Conservation (phyloP, 2,888 invertebrate genomes). For the Agapostemon virescens region DNA sequence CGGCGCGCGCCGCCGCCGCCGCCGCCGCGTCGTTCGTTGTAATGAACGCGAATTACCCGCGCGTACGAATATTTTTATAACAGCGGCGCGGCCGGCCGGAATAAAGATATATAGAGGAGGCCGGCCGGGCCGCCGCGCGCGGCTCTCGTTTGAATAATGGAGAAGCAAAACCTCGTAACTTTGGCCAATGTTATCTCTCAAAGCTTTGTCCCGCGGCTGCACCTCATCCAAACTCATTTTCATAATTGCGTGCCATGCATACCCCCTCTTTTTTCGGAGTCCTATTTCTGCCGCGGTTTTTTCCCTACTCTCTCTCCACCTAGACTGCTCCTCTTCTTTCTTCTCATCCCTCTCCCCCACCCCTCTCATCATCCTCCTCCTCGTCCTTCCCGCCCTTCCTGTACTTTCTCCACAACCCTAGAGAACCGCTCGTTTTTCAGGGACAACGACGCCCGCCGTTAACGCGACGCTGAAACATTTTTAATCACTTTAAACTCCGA, state of each 20-base stretch:
- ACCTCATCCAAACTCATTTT: slow-evolving; percentile 68
- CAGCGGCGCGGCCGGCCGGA: slow-evolving; percentile 26
- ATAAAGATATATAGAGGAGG: slow-evolving; percentile 51
- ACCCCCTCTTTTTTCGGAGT: slow-evolving; percentile 55
- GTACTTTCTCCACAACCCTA: too few species aligned
- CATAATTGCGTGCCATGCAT: slow-evolving; percentile 66
- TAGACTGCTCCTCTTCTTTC: too few species aligned
- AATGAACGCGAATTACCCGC: slow-evolving; percentile 61
- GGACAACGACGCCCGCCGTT: slow-evolving; percentile 6
- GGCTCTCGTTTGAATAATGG: slow-evolving; percentile 68
- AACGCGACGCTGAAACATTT: slow-evolving; percentile 61
- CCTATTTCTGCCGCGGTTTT: slow-evolving; percentile 56
- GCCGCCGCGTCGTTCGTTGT: slow-evolving; percentile 31
- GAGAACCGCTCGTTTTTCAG: slow-evolving; percentile 37
- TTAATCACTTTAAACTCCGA: slow-evolving; percentile 64
- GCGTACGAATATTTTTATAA: slow-evolving; percentile 56
- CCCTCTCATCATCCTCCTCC: background rate
- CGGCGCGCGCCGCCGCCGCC: background rate
- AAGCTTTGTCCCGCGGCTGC: slow-evolving; percentile 65
- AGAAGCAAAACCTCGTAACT: slow-evolving; percentile 70
- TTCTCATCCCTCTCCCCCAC: background rate
- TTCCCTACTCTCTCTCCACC: slow-evolving; percentile 26
- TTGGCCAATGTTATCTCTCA: slow-evolving; percentile 70
- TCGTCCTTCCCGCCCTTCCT: too few species aligned
- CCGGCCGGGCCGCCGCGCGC: slow-evolving; percentile 38